Conservation (phyloP, 2,888 invertebrate species). For the Lamproptera curius region DNA sequence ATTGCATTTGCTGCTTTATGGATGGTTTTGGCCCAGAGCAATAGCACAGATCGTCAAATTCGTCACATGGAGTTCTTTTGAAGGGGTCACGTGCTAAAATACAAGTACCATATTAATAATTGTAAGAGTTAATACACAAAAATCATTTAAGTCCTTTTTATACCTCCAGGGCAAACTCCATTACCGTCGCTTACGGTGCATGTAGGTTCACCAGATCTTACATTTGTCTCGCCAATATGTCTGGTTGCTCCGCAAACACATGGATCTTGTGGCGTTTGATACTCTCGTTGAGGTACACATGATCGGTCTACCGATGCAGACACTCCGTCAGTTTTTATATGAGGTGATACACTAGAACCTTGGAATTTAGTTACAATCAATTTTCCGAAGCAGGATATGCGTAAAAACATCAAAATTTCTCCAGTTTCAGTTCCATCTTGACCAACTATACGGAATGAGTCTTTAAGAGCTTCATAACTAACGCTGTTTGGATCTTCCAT, state of each 20-base stretch:
- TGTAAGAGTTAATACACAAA: neutral
- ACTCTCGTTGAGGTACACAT: slow-evolving; percentile 50
- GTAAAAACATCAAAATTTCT: slow-evolving; percentile 78
- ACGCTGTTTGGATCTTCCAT: slow-evolving; percentile 63
- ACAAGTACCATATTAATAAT: slow-evolving; percentile 11
- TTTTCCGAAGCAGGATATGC: slow-evolving; percentile 82
- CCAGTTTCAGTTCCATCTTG: slow-evolving; percentile 73
- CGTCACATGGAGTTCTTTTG: slow-evolving; percentile 57
- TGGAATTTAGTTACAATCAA: slow-evolving; percentile 82
- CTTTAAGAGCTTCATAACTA: slow-evolving; percentile 79
- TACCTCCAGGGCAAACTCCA: slow-evolving; percentile 52
- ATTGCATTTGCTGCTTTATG: slow-evolving; percentile 48
- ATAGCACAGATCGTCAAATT: slow-evolving; percentile 59
- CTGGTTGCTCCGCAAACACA: slow-evolving; percentile 57
- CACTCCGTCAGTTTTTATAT: slow-evolving; percentile 34
- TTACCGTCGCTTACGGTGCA: slow-evolving; percentile 31
- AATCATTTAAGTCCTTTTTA: neutral
- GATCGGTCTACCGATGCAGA: slow-evolving; percentile 51
- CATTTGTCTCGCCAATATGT: slow-evolving; percentile 25
- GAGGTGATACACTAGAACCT: slow-evolving; percentile 45
- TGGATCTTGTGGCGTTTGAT: slow-evolving; percentile 49
- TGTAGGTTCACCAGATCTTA: slow-evolving; percentile 21
- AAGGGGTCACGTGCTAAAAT: slow-evolving; percentile 48
- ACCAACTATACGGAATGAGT: slow-evolving; percentile 75
- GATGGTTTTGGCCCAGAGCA: slow-evolving; percentile 55